phyloP scores from a whole-genome alignment of 1,140 invertebrate genomes.

The Agrypnia vestita region DNA sequence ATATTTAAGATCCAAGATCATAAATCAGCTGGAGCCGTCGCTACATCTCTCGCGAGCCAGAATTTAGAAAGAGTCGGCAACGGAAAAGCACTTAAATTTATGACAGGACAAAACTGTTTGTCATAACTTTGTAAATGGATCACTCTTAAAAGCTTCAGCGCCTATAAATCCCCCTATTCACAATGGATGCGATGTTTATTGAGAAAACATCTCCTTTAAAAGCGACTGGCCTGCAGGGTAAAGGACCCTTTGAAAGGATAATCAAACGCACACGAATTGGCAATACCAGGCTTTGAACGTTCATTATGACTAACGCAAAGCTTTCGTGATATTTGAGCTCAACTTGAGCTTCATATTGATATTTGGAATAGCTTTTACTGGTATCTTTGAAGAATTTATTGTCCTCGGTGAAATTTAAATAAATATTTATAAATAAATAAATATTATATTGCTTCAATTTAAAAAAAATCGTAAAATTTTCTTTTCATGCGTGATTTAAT shows the following conservation, averaged over 20 bases:
- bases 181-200: slow-evolving; percentile 46
- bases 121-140: slow-evolving; percentile 61
- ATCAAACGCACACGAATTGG: slow-evolving; percentile 20
- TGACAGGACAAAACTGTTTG: slow-evolving; percentile 60
- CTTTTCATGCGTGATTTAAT: too few species aligned
- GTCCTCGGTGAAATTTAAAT: too few species aligned
- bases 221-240: neutral
- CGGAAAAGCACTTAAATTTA: slow-evolving; percentile 60
- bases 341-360: neutral
- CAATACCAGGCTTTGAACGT: slow-evolving; percentile 18
- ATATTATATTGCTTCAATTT: too few species aligned
- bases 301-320: slow-evolving; percentile 16
- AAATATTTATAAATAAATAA: too few species aligned
- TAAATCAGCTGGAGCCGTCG: slow-evolving; percentile 45
- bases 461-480: too few species aligned
- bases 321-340: too few species aligned
- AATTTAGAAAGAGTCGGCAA: slow-evolving; percentile 54
- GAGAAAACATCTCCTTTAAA: slow-evolving; percentile 45
- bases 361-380: too few species aligned
- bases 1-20: slow-evolving; percentile 27
- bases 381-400: too few species aligned
- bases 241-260: slow-evolving; percentile 13
- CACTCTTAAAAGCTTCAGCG: slow-evolving; percentile 58
- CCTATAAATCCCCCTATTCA: slow-evolving; percentile 38
- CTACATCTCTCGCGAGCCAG: slow-evolving; percentile 36